These are phyloP conservation scores for Dasyurus viverrinus DNA, from an alignment of 2,113 vertebrate genomes.

Conservation along the genomic window DNA sequence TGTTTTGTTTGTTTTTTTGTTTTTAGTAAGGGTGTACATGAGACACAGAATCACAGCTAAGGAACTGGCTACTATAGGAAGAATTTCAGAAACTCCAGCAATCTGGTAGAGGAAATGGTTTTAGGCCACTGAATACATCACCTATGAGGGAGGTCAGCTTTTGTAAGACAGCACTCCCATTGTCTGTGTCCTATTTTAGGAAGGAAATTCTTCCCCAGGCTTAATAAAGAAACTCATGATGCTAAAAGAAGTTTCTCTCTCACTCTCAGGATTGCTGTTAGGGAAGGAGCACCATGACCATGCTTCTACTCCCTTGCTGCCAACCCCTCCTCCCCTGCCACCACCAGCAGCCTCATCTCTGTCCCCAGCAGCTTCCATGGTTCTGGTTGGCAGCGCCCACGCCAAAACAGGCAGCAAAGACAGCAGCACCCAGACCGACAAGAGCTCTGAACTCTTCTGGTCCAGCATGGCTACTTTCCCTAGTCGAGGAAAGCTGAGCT, in stretches of 20 bases:
- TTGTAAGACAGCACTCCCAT: neutral
- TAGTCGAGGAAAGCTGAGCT: slow-evolving; percentile 79
- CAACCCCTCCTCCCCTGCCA: slow-evolving; percentile 46
- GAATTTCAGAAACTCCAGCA: neutral
- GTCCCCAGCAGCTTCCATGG: slow-evolving; percentile 47
- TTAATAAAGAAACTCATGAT: neutral
- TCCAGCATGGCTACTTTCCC: slow-evolving; percentile 81
- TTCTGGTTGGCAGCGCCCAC: slow-evolving; percentile 76
- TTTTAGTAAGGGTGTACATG: neutral
- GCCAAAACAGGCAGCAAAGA: slow-evolving; percentile 88
- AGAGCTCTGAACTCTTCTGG: slow-evolving; percentile 84
- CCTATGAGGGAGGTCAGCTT: neutral
- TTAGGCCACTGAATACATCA: neutral
- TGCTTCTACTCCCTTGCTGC: slow-evolving; percentile 37
- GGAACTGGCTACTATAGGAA: no score
- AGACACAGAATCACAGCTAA: neutral
- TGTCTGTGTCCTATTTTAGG: neutral
- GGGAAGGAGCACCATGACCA: slow-evolving; percentile 84
- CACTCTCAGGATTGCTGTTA: slow-evolving; percentile 81
- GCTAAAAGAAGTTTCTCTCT: neutral
- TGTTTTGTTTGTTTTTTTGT: neutral
- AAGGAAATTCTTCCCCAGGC: neutral
- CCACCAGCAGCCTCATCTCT: slow-evolving; percentile 55
- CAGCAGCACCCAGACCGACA: slow-evolving; percentile 90
- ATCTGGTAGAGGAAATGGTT: neutral